A percentile compares a stretch with the other conserved stretches of the same genome.
phyloP scores from a whole-genome alignment of 2,888 invertebrate genomes.

The Laspeyria flexula region DNA sequence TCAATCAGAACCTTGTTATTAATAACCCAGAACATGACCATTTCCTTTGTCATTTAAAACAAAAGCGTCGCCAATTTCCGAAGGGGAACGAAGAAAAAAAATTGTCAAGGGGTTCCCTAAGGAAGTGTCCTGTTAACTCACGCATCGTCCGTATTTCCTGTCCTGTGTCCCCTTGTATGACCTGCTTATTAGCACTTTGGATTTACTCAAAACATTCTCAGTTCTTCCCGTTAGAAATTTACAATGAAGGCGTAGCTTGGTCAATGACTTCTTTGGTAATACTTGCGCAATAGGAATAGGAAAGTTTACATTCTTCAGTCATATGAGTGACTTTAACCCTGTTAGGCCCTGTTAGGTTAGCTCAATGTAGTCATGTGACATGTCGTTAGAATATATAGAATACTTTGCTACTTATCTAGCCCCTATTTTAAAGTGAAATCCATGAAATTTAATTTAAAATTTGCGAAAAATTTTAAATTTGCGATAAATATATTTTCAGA shows the following conservation, averaged over 20 bases:
- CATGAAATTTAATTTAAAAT: too few species aligned
- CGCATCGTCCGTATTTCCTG: constrained; percentile 79
- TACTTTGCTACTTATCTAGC: too few species aligned
- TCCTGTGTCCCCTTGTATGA: constrained; percentile 63
- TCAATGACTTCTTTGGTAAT: constrained; percentile 28
- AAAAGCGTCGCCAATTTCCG: constrained; percentile 54
- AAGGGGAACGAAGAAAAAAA: constrained; percentile 55
- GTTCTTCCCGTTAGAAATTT: constrained; percentile 45
- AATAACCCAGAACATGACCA: constrained; percentile 11
- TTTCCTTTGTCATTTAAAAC: constrained; percentile 39
- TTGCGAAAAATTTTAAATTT: too few species aligned
- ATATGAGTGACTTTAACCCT: not conserved
- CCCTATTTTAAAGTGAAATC: too few species aligned
- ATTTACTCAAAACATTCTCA: constrained; percentile 55
- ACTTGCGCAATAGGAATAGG: constrained; percentile 1
- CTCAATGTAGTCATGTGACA: too few species aligned
- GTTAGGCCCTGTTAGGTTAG: too few species aligned
- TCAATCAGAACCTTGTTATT: constrained; percentile 10
- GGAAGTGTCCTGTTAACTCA: constrained; percentile 81
- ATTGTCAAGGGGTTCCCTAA: constrained; percentile 63
- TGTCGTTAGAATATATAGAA: too few species aligned
- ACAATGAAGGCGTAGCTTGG: constrained; percentile 39
- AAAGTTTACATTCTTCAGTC: not conserved
- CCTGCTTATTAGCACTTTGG: constrained; percentile 64
- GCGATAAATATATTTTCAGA: too few species aligned